phyloP scores from a whole-genome alignment of 2,113 vertebrate species.

The Tetrao urogallus region DNA sequence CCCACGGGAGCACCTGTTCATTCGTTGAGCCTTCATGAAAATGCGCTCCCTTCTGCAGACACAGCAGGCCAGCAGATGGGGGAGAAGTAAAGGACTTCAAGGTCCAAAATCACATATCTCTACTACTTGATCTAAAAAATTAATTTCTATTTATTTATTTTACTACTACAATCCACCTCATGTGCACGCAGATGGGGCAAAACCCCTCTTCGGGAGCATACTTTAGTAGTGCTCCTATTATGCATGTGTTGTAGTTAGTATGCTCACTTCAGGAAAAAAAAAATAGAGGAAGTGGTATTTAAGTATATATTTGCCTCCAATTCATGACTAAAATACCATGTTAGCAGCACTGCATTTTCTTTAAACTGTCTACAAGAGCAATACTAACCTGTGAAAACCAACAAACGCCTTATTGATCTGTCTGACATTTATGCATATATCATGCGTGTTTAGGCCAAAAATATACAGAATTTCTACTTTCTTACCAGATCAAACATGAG shows the following conservation, averaged over 20 bases:
- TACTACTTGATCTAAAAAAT: neutral
- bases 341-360: neutral
- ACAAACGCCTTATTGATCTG: neutral
- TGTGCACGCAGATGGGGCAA: neutral
- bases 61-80: neutral
- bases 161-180: neutral
- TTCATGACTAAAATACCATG: neutral
- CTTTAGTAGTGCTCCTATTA: neutral
- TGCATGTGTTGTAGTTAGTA: neutral
- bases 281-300: neutral
- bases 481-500: neutral
- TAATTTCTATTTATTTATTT: neutral
- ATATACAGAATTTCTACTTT: conserved; percentile 2
- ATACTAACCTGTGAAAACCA: neutral
- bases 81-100: neutral
- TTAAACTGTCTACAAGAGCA: neutral
- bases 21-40: neutral
- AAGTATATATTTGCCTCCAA: neutral
- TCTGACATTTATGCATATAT: neutral
- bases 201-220: neutral
- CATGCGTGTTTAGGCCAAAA: neutral
- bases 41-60: neutral
- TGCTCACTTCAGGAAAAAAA: neutral
- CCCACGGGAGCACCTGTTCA: neutral
- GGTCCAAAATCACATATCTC: neutral